phyloP scores from a whole-genome alignment of 2,888 invertebrate species.

The Coelinius sp. region DNA sequence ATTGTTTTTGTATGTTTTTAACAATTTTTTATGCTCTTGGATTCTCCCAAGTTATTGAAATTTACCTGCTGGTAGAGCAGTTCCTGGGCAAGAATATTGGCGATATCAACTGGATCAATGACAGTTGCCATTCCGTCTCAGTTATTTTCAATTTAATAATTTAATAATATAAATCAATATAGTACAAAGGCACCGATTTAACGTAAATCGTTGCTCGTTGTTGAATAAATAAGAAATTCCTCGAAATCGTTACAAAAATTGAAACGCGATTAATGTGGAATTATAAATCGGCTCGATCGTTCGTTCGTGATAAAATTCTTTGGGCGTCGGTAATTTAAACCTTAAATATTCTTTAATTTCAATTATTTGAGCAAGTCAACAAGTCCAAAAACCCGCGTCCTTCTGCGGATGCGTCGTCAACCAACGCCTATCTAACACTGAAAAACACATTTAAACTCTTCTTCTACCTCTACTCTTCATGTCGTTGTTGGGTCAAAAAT shows the following conservation, averaged over 20 bases:
- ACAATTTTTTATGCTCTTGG: no score
- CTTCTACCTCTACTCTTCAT: background rate
- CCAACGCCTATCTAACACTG: conserved; percentile 68
- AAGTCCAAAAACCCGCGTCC: conserved; percentile 31
- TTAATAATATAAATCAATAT: background rate
- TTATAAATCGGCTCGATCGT: conserved; percentile 55
- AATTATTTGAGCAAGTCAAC: conserved; percentile 38
- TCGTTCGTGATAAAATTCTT: conserved; percentile 60
- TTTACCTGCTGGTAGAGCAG: conserved; percentile 87
- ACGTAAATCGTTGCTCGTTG: background rate
- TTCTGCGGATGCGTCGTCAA: conserved; percentile 60
- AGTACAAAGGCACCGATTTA: conserved; percentile 13
- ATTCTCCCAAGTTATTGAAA: no score
- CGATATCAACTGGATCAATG: conserved; percentile 88
- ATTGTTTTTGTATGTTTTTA: no score
- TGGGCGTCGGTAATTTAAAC: conserved; percentile 52
- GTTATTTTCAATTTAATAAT: background rate
- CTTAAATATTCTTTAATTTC: conserved; percentile 33
- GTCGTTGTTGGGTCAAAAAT: conserved; percentile 55
- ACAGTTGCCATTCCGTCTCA: conserved; percentile 58
- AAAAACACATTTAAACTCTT: conserved; percentile 24
- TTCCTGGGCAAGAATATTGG: conserved; percentile 87
- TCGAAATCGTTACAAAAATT: background rate
- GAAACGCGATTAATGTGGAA: background rate
- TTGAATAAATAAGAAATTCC: background rate